phyloP scores from a whole-genome alignment of 2,797 vertebrate species.

The Sorex maritimensis region DNA sequence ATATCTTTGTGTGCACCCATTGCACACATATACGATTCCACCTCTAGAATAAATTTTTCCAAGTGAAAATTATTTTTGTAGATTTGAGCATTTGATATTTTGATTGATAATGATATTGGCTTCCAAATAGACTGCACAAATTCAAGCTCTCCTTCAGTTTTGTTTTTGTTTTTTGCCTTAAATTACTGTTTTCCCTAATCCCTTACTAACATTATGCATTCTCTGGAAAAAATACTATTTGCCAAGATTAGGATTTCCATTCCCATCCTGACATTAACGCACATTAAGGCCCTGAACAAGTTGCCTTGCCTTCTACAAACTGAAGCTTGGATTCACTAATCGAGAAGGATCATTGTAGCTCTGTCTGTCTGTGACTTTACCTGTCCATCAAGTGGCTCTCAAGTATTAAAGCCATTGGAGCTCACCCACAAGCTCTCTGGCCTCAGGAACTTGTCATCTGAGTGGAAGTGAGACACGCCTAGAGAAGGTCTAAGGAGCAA shows the following conservation, averaged over 20 bases:
- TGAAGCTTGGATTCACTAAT: neutral
- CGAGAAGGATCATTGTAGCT: neutral
- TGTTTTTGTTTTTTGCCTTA: neutral
- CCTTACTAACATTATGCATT: neutral
- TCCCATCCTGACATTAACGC: neutral
- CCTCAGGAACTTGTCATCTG: constrained; percentile 31
- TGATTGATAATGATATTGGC: constrained; percentile 16
- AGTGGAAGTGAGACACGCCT: neutral
- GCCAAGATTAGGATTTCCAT: neutral
- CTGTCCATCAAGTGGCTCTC: neutral
- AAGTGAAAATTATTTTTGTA: constrained; percentile 51
- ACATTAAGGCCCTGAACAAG: neutral
- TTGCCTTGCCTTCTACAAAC: neutral
- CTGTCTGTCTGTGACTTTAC: constrained; percentile 12
- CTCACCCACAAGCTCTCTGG: neutral
- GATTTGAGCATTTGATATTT: constrained; percentile 23
- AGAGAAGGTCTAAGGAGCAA: constrained; percentile 49
- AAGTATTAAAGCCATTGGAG: neutral
- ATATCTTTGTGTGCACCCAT: neutral
- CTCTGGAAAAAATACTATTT: constrained; percentile 39
- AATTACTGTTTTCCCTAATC: constrained; percentile 15
- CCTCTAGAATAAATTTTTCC: constrained; percentile 36
- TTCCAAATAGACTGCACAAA: constrained; percentile 35
- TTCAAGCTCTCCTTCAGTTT: constrained; percentile 35
- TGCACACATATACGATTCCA: neutral